These are phyloP conservation scores for Tauraco hartlaubi DNA, from an alignment of 2,797 vertebrate species.

Conservation along the genomic window DNA sequence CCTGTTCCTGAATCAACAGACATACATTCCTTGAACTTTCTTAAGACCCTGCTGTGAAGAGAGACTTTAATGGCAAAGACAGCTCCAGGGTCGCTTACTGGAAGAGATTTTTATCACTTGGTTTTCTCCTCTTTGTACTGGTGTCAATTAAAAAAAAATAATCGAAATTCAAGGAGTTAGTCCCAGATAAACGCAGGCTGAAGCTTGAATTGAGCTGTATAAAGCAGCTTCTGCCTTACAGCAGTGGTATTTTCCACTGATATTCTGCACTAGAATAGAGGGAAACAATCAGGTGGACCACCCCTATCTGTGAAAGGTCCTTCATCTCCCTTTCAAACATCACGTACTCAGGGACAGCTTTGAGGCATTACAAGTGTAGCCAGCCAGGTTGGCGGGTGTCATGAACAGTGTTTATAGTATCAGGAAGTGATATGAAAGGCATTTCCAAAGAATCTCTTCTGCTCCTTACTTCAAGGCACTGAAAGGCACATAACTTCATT, in stretches of 20 bases:
- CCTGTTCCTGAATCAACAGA: background rate
- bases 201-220: background rate
- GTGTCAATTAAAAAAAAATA: background rate
- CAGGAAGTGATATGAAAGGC: background rate
- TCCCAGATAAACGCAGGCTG: background rate
- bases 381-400: background rate
- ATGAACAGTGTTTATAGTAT: background rate
- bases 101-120: constrained; percentile 39
- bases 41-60: constrained; percentile 23
- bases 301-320: background rate
- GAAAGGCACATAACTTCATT: background rate
- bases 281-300: background rate
- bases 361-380: background rate
- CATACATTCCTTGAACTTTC: constrained; percentile 1
- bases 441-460: background rate
- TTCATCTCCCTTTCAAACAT: background rate
- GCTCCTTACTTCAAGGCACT: background rate
- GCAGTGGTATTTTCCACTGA: background rate
- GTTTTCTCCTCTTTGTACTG: background rate
- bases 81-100: background rate
- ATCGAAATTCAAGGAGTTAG: background rate
- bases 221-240: background rate
- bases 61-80: constrained; percentile 27
- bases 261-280: background rate
- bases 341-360: background rate